Evolutionary conservation across 2,888 invertebrate genomes (phyloP), one percentile per base, ranked within the genome.

Genomic region (Dolichopus griseipennis): DNA sequence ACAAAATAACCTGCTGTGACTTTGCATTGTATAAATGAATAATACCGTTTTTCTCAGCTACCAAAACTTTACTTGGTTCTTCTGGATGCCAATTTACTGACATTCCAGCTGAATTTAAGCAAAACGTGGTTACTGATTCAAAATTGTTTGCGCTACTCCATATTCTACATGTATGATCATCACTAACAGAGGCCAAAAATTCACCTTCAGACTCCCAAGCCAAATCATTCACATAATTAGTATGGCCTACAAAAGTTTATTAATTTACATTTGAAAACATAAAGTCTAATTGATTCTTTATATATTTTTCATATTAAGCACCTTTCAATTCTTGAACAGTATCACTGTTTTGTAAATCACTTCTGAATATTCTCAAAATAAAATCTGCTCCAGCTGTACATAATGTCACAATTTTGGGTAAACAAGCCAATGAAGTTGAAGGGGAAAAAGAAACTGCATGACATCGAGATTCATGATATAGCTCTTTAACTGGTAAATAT

Each of bases 41-140:
- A 0, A 88, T 79, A n/a, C 91, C 91, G 73, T 85, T 85, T 77
- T 90, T 90, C 77, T 91, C 90, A 0, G 88, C 91, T 1, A 91
- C 89, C 71, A 92, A 78, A 27, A 92, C 81, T 80, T 91, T 91
- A 63, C 85, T 85, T 1, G 84, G 83, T 74, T 91, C 90, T 69
- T 88, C 87, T 62, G 83, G 82, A 78, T 91, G 90, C 86, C 89
- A 90, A 74, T 86, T 84, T 0, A 88, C 86, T 6, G 84, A 84
- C 79, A 88, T 84, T 72, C 88, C 88, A 64, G 90, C 87, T 18
- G 90, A 88, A 33, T 85, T 85, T 22, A 91, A 80, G 69, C 84
- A 83, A 75, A 90, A 88, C 61, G 85, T 85, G 7, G 84, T 82
- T 33, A 84, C 78, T 73, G 84, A 84, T 72, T 84, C 83, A 69